phyloP scores from a whole-genome alignment of 2,797 vertebrate genomes.

The Premnoplex brunnescens region DNA sequence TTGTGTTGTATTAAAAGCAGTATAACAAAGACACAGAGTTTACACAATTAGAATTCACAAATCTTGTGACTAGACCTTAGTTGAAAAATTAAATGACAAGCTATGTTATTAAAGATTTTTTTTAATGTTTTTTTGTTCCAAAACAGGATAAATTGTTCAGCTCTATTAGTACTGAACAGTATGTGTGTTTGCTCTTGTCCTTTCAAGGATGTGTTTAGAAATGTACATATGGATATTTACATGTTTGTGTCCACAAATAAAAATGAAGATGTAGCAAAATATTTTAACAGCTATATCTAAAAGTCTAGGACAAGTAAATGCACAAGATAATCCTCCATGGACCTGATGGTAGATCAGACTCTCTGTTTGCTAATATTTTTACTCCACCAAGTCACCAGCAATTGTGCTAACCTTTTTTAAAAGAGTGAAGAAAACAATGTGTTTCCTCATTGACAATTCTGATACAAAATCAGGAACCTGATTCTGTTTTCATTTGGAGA shows the following conservation, averaged over 20 bases:
- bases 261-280: neutral
- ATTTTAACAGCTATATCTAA: neutral
- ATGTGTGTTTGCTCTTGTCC: neutral
- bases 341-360: neutral
- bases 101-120: neutral
- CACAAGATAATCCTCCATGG: neutral
- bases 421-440: neutral
- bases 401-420: neutral
- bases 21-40: neutral
- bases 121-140: neutral
- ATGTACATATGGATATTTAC: neutral
- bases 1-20: neutral
- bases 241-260: neutral
- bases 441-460: neutral
- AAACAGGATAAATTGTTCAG: neutral
- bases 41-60: neutral
- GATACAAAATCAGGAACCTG: neutral
- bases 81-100: neutral
- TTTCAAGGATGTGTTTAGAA: neutral
- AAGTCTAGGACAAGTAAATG: neutral
- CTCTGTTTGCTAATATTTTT: neutral
- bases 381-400: neutral
- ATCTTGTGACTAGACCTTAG: neutral
- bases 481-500: slow-evolving; percentile 20
- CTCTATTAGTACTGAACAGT: neutral